Conservation (phyloP, 2,113 vertebrate genomes). For the Xenopus borealis region DNA sequence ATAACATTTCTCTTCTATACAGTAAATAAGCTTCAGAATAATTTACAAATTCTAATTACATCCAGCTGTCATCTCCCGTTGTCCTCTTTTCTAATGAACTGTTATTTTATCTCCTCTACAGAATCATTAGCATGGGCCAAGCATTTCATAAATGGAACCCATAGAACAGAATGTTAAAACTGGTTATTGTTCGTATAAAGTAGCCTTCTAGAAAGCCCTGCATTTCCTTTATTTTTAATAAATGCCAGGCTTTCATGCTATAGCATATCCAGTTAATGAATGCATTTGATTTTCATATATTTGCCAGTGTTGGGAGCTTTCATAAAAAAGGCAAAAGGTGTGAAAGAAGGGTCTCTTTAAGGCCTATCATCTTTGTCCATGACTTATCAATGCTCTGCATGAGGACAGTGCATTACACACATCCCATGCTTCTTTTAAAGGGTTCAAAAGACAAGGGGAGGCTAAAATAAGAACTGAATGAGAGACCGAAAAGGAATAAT, state of each 20-base stretch:
- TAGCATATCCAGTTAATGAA: conserved; percentile 4
- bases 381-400: conserved; percentile 7
- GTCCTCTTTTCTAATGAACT: not conserved
- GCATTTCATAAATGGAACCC: not conserved
- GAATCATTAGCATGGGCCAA: conserved; percentile 9
- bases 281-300: not conserved
- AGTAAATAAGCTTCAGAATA: conserved; percentile 5
- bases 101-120: conserved; percentile 14
- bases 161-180: not conserved
- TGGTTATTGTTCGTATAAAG: not conserved
- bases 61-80: conserved; percentile 21
- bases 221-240: not conserved
- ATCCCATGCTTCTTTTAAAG: not conserved
- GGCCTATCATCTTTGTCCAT: not conserved
- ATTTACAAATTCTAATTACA: conserved; percentile 23
- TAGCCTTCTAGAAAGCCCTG: not conserved
- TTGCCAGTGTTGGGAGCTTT: not conserved
- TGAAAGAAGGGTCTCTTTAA: not conserved
- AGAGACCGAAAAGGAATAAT: conserved; percentile 6
- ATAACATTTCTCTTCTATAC: not conserved
- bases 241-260: not conserved
- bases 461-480: conserved; percentile 14
- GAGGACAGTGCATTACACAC: not conserved
- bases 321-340: not conserved
- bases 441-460: conserved; percentile 22